These are phyloP conservation scores for Anastrepha obliqua DNA, from an alignment of 1,140 invertebrate species.

Conservation along the genomic window DNA sequence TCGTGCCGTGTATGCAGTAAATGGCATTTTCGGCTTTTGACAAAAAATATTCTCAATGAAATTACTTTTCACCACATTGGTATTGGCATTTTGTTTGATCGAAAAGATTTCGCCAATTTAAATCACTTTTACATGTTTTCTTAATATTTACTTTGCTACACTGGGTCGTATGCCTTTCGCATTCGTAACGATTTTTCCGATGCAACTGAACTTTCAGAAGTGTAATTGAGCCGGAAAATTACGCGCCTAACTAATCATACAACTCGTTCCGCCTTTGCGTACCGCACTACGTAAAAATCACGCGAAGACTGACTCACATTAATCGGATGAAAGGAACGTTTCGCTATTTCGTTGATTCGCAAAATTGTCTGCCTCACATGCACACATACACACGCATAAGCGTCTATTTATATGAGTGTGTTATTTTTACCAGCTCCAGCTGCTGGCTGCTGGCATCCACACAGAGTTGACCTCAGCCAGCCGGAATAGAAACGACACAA, in stretches of 20 bases:
- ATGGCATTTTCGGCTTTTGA: constrained; percentile 30
- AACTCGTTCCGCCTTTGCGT: constrained; percentile 36
- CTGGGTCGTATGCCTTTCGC: not conserved
- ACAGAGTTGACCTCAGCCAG: constrained; percentile 46
- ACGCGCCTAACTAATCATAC: not conserved
- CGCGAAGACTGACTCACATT: constrained; percentile 54
- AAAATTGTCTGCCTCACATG: constrained; percentile 2
- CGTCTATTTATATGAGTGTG: constrained; percentile 26
- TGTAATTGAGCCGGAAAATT: constrained; percentile 48
- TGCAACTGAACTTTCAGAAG: not conserved
- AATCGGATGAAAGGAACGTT: constrained; percentile 42
- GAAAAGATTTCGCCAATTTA: not conserved
- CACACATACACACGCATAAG: not conserved
- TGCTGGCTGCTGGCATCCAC: constrained; percentile 41
- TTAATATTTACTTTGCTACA: not conserved
- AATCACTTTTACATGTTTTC: not conserved
- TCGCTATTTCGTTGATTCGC: constrained; percentile 51
- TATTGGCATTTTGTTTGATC: not conserved
- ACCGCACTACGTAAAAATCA: constrained; percentile 54
- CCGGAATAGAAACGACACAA: not conserved
- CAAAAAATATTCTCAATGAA: not conserved
- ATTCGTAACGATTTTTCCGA: constrained; percentile 27
- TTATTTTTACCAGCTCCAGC: constrained; percentile 52
- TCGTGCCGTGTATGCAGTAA: constrained; percentile 46
- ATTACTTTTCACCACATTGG: not conserved